A percentile compares a stretch with the other conserved stretches of the same genome.
phyloP scores from a whole-genome alignment of 2,797 vertebrate species.

The Alectoris magna region DNA sequence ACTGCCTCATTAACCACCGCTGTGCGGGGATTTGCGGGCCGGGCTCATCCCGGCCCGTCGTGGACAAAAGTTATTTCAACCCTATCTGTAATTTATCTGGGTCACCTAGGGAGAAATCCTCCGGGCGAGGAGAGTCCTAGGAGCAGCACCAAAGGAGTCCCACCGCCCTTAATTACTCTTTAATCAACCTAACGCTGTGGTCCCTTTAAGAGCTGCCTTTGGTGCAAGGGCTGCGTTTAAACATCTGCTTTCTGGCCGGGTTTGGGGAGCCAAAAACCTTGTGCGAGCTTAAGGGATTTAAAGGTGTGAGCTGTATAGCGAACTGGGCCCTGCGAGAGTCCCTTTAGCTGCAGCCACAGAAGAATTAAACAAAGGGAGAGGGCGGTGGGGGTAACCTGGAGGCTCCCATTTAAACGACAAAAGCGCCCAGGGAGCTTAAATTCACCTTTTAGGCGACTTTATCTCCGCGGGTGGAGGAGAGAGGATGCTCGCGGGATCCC shows the following conservation, averaged over 20 bases:
- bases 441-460: neutral
- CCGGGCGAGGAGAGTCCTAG: neutral
- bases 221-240: neutral
- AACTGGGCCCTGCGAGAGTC: neutral
- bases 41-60: slow-evolving; percentile 28
- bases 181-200: slow-evolving; percentile 1
- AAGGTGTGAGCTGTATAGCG: neutral
- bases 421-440: neutral
- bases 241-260: slow-evolving; percentile 2
- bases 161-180: neutral
- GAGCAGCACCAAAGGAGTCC: neutral
- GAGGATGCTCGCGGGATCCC: neutral
- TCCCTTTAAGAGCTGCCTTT: neutral
- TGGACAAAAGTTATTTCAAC: slow-evolving; percentile 41
- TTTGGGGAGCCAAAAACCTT: slow-evolving; percentile 1
- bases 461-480: neutral
- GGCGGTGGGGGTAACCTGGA: neutral
- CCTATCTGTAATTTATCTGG: slow-evolving; percentile 50
- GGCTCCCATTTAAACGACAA: neutral
- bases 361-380: slow-evolving; percentile 10
- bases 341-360: neutral
- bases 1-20: slow-evolving; percentile 62
- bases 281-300: neutral
- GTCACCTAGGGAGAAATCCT: slow-evolving; percentile 47
- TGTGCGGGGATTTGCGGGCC: slow-evolving; percentile 13